Conservation (phyloP, 2,113 vertebrate species). For the Sminthopsis crassicaudata region DNA sequence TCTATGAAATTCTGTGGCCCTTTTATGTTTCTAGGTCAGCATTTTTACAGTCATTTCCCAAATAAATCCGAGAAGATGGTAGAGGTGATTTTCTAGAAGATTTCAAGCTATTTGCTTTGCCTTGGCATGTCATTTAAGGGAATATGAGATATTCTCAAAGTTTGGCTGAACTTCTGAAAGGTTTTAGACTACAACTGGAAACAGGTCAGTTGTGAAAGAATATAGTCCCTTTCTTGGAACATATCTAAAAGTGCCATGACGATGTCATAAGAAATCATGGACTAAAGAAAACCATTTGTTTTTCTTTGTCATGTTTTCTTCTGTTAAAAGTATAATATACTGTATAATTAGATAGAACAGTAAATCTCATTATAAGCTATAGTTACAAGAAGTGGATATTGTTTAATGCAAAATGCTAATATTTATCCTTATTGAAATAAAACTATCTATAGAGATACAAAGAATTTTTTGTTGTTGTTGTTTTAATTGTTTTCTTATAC, state of each 20-base stretch:
- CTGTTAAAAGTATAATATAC: neutral
- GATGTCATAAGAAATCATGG: slow-evolving; percentile 6
- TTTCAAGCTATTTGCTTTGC: slow-evolving; percentile 57
- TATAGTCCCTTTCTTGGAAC: slow-evolving; percentile 4
- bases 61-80: slow-evolving; percentile 73
- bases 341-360: neutral
- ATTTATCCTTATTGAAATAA: slow-evolving; percentile 40
- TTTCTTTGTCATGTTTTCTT: slow-evolving; percentile 6
- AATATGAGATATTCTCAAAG: slow-evolving; percentile 60
- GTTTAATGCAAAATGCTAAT: neutral
- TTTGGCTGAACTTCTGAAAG: slow-evolving; percentile 53
- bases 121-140: slow-evolving; percentile 58
- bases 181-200: slow-evolving; percentile 62
- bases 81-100: slow-evolving; percentile 72
- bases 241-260: neutral
- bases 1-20: slow-evolving; percentile 64
- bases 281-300: neutral
- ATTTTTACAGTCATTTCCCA: slow-evolving; percentile 72
- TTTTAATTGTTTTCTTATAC: neutral
- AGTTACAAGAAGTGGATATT: slow-evolving; percentile 1
- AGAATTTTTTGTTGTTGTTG: neutral
- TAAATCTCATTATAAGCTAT: neutral
- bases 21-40: slow-evolving; percentile 66
- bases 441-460: neutral
- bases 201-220: slow-evolving; percentile 52